These are phyloP conservation scores for Centruroides sculpturatus DNA, from an alignment of 1,140 invertebrate species.

Conservation along the genomic window DNA sequence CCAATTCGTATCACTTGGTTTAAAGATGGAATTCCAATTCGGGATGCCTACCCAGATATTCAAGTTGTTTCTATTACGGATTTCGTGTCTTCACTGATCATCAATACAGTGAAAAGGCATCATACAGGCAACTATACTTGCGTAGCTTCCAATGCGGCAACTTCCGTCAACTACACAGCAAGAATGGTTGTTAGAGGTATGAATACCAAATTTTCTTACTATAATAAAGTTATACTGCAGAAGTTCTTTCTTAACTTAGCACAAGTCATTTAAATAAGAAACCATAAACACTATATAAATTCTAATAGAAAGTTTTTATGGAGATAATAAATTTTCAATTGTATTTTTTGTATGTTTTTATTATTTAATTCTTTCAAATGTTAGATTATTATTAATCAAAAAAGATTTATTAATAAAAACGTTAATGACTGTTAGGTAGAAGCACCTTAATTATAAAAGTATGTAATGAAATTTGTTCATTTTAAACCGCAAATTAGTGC, in stretches of 20 bases:
- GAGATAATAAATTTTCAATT: no score
- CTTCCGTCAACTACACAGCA: conserved; percentile 61
- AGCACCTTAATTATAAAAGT: background rate
- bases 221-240: background rate
- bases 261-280: no score
- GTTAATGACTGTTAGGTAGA: background rate
- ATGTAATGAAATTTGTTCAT: background rate
- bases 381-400: no score
- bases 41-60: conserved; percentile 19
- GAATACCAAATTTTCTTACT: background rate
- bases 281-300: no score
- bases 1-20: conserved; percentile 60
- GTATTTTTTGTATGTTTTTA: no score
- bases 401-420: no score
- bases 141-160: conserved; percentile 58
- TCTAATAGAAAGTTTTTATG: no score
- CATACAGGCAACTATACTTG: conserved; percentile 69
- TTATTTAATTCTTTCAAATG: no score
- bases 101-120: conserved; percentile 52
- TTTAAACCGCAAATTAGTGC: background rate
- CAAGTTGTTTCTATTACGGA: conserved; percentile 19
- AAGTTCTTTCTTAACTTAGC: no score
- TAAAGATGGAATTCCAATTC: conserved; percentile 42
- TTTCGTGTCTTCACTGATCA: conserved; percentile 40
- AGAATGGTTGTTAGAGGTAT: conserved; percentile 68